phyloP scores from a whole-genome alignment of 2,797 vertebrate genomes.

The Acipenser oxyrinchus region DNA sequence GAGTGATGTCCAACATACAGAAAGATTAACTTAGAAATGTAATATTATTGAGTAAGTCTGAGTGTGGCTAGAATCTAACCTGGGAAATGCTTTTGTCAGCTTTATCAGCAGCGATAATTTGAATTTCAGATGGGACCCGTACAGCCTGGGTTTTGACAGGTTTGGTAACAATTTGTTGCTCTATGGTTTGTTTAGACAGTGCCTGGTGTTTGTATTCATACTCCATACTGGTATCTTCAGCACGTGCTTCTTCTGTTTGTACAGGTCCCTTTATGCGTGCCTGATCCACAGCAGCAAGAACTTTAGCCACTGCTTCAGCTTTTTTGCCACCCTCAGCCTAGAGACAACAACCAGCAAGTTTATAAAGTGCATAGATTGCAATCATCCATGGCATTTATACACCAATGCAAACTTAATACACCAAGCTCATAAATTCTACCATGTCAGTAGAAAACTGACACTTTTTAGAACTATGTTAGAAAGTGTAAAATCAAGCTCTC shows the following conservation, averaged over 20 bases:
- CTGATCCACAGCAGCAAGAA: constrained; percentile 85
- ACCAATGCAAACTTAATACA: background rate
- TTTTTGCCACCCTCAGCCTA: constrained; percentile 70
- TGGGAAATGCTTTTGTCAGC: constrained; percentile 65
- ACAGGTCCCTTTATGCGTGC: constrained; percentile 70
- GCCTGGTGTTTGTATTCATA: constrained; percentile 56
- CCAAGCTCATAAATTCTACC: background rate
- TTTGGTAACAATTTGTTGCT: constrained; percentile 60
- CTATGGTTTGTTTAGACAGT: constrained; percentile 38
- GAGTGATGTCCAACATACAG: constrained; percentile 24
- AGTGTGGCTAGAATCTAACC: constrained; percentile 52
- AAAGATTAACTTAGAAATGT: background rate
- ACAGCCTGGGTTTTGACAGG: constrained; percentile 54
- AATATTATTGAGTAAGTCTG: background rate
- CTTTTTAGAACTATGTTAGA: too few relatives aligned
- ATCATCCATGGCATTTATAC: constrained; percentile 15
- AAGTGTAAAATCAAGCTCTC: too few relatives aligned
- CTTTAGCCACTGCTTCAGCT: constrained; percentile 85
- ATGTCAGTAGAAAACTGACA: too few relatives aligned
- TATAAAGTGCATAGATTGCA: constrained; percentile 26
- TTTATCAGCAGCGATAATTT: constrained; percentile 55
- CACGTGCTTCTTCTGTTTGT: constrained; percentile 51
- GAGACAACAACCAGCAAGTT: constrained; percentile 39
- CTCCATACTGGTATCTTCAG: constrained; percentile 62
- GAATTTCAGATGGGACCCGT: constrained; percentile 56